phyloP scores from a whole-genome alignment of 2,888 invertebrate genomes.

The Acanthacorydalis orientalis region DNA sequence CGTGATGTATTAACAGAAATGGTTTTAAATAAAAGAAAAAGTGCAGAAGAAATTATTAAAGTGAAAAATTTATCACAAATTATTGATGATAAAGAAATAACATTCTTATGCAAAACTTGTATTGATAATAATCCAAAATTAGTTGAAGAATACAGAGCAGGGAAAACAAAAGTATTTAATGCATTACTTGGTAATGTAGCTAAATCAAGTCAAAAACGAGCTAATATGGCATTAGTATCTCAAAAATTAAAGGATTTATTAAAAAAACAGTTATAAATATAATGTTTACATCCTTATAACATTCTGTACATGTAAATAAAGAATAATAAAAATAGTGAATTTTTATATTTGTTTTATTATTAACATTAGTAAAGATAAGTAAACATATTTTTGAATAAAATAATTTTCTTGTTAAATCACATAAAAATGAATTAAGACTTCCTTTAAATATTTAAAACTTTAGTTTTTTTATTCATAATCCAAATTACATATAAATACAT shows the following conservation, averaged over 20 bases:
- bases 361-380: not conserved
- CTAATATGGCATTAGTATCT: conserved; percentile 48
- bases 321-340: not conserved
- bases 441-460: too few relatives aligned
- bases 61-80: conserved; percentile 48
- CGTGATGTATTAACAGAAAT: conserved; percentile 33
- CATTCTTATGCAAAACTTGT: conserved; percentile 38
- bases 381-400: not conserved
- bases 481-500: too few relatives aligned
- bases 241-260: conserved; percentile 43
- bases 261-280: conserved; percentile 25
- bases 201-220: conserved; percentile 39
- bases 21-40: conserved; percentile 21
- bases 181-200: conserved; percentile 44
- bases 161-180: conserved; percentile 51
- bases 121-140: conserved; percentile 47
- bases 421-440: too few relatives aligned
- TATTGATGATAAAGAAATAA: conserved; percentile 38
- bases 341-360: not conserved
- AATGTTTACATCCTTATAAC: not conserved
- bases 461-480: too few relatives aligned
- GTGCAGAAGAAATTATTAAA: conserved; percentile 36
- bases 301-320: not conserved
- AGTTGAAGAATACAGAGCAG: conserved; percentile 46
- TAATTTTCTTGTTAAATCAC: too few relatives aligned